phyloP scores from a whole-genome alignment of 1,140 invertebrate species.

The Littorina saxatilis region DNA sequence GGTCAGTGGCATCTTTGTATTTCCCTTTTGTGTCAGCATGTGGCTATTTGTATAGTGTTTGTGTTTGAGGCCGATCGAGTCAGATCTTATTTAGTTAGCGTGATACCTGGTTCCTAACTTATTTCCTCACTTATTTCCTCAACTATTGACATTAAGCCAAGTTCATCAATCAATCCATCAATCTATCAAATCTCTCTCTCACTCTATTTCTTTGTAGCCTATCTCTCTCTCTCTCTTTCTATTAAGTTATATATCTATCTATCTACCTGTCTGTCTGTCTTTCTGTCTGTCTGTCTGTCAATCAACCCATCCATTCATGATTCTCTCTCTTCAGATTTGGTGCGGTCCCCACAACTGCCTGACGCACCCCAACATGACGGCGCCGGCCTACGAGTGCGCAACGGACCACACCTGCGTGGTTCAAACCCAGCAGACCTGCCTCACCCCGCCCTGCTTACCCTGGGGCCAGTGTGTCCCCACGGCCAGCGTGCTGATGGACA shows the following conservation, averaged over 20 bases:
- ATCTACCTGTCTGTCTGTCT: too few relatives aligned
- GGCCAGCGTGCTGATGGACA: slow-evolving; percentile 83
- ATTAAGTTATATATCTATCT: too few relatives aligned
- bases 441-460: slow-evolving; percentile 85
- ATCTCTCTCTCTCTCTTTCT: too few relatives aligned
- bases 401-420: slow-evolving; percentile 68
- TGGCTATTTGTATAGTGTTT: too few relatives aligned
- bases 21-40: too few relatives aligned
- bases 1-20: slow-evolving; percentile 73
- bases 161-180: too few relatives aligned
- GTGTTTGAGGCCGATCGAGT: too few relatives aligned
- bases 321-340: slow-evolving; percentile 65
- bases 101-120: too few relatives aligned
- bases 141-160: too few relatives aligned
- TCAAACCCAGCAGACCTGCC: slow-evolving; percentile 79
- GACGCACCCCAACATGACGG: slow-evolving; percentile 64
- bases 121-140: too few relatives aligned
- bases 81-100: neutral
- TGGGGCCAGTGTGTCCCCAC: slow-evolving; percentile 87
- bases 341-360: slow-evolving; percentile 73
- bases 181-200: too few relatives aligned
- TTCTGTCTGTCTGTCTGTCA: neutral
- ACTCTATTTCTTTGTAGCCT: too few relatives aligned
- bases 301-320: neutral
- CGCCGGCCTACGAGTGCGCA: slow-evolving; percentile 58